phyloP scores from a whole-genome alignment of 2,888 invertebrate species.

The Meiosimyza platycephala region DNA sequence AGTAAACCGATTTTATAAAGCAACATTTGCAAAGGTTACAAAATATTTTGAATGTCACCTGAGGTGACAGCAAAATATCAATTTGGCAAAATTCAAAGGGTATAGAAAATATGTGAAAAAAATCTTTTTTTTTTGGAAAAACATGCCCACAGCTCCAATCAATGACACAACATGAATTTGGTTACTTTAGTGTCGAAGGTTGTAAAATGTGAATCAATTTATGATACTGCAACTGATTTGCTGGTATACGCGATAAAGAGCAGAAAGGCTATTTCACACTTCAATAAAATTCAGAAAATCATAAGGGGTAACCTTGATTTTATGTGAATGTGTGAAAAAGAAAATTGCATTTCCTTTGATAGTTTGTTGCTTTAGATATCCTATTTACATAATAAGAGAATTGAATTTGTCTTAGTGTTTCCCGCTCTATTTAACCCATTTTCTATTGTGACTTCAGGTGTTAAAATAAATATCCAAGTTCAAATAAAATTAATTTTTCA shows the following conservation, averaged over 20 bases:
- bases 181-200: not conserved
- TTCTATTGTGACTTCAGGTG: too few species aligned
- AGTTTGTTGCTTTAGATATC: too few species aligned
- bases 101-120: too few species aligned
- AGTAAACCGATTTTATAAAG: not conserved
- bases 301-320: conserved; percentile 18
- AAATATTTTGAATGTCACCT: conserved; percentile 24
- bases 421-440: too few species aligned
- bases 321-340: too few species aligned
- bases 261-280: conserved; percentile 10
- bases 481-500: too few species aligned
- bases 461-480: too few species aligned
- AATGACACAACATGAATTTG: conserved; percentile 15
- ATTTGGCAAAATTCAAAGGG: too few species aligned
- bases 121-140: too few species aligned
- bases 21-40: not conserved
- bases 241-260: not conserved
- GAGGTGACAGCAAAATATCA: conserved; percentile 4
- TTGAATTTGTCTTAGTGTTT: too few species aligned
- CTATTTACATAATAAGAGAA: too few species aligned
- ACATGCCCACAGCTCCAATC: not conserved
- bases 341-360: too few species aligned
- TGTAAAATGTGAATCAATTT: conserved; percentile 13
- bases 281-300: conserved; percentile 8
- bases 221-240: not conserved